Evolutionary conservation across 2,113 vertebrate genomes (phyloP), one percentile per base, ranked within the genome.

Genomic region (Lipophrys pholis): DNA sequence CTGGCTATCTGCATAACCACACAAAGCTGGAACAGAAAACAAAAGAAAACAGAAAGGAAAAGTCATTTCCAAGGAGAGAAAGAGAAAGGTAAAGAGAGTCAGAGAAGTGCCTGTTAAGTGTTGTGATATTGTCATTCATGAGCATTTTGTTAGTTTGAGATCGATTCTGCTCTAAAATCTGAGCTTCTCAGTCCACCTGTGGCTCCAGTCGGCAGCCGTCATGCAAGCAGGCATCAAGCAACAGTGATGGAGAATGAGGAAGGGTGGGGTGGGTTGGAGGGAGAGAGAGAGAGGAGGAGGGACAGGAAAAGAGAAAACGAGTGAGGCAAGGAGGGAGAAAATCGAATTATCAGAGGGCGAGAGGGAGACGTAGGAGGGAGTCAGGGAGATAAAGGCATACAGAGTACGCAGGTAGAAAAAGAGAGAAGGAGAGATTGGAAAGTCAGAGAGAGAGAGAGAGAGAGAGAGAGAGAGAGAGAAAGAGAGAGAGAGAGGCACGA

Each of bases 211-310:
- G 81, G 87, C 87, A 94, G 91, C 91, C 90, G 76, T 94, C 98
- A 99, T 99, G 98, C 98, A 99, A 98, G 97, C 97, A 99, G 96
- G 98, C 98, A 99, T 94, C 94, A 95, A 93, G 94, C 94, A 94
- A 93, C 86, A 91, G 92, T 92, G 89, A 94, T 91, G 89, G 80
- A 89, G 65, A 69, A 80, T 84, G 81, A 65, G 61, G 82, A 36
- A 63, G 92, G 93, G 91, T 71, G 78, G 93, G 94, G 92, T 91
- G 89, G 90, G 93, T 79, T 92, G 77, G 51, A 52, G 62, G 10
- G 62, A 76, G 55, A 58, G 91, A 93, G 92, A 92, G 93, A 92
- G 93, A 90, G 92, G 92, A 59, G 66, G 92, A 93, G 93, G 93
- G 93, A 92, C 93, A 92, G 61, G 56, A 78, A 57, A 53, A 15